Percentiles rank a stretch among this genome's conserved stretches.
phyloP scores from a whole-genome alignment of 2,888 invertebrate genomes.

The Cinara cedri region DNA sequence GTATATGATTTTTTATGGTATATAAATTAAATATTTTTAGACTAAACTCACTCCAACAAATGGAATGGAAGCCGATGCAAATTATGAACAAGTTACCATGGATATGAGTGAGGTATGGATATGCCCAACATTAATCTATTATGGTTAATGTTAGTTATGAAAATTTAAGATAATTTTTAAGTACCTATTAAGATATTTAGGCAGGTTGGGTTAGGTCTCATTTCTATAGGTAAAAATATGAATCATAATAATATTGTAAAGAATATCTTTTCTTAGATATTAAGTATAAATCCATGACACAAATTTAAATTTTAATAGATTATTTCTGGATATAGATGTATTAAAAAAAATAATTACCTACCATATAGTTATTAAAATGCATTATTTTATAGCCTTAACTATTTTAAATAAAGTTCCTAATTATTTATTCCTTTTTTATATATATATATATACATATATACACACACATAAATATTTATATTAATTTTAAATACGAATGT shows the following conservation, averaged over 20 bases:
- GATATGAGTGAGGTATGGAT: conserved; percentile 72
- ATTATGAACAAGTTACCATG: conserved; percentile 80
- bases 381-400: neutral
- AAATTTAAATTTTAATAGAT: neutral
- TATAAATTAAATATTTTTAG: conserved; percentile 36
- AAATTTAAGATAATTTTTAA: conserved; percentile 3
- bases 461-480: no score
- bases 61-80: conserved; percentile 66
- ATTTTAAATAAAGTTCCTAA: neutral
- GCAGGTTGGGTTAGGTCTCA: conserved; percentile 2
- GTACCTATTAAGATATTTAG: neutral
- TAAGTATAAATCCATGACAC: conserved; percentile 1
- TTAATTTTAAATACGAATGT: neutral
- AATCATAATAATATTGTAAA: conserved; percentile 3
- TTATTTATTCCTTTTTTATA: neutral
- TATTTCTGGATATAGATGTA: conserved; percentile 11
- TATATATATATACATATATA: no score
- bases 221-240: conserved; percentile 18
- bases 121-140: conserved; percentile 35
- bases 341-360: conserved; percentile 20
- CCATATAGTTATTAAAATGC: neutral
- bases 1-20: neutral
- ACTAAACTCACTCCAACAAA: conserved; percentile 33
- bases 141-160: conserved; percentile 31
- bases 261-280: conserved; percentile 25